A percentile compares a stretch with the other conserved stretches of the same genome.
phyloP scores from a whole-genome alignment of 64 coral and sea anemone species.

The Stichodactyla mertensii region DNA sequence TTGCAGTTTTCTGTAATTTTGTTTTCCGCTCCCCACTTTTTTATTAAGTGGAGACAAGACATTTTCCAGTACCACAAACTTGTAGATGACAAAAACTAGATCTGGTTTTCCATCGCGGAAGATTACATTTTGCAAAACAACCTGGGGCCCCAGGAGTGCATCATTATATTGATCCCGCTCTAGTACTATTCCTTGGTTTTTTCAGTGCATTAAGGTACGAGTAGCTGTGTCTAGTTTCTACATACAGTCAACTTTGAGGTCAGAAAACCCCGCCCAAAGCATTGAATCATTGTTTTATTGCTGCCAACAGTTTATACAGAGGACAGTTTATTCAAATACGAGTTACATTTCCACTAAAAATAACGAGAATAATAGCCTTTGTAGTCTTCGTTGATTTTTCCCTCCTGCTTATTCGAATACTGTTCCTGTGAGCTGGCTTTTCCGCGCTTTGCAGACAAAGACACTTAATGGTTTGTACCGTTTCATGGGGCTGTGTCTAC shows the following conservation, averaged over 20 bases:
- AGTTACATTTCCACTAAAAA: not conserved
- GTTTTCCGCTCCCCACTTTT: no score
- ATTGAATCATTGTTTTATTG: not conserved
- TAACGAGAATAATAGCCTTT: not conserved
- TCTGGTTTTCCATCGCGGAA: not conserved
- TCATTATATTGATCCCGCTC: not conserved
- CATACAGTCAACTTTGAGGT: constrained; percentile 8
- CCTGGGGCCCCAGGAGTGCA: not conserved
- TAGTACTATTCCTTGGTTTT: not conserved
- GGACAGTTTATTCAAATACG: not conserved
- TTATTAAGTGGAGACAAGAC: no score
- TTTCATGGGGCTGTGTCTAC: not conserved
- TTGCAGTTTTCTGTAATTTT: no score
- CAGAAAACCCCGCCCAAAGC: constrained; percentile 20
- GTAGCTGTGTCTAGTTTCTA: not conserved
- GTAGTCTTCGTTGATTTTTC: not conserved
- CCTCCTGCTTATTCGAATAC: not conserved
- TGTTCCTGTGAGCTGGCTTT: not conserved
- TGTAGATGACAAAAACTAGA: no score
- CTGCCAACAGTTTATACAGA: not conserved
- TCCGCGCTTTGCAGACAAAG: not conserved
- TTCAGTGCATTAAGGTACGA: not conserved
- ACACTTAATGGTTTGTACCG: not conserved
- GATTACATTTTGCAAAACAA: not conserved
- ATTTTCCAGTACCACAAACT: no score